Evolutionary conservation across 2,113 vertebrate genomes (phyloP), one percentile per base, ranked within the genome.

Genomic region (Corythoichthys haematopterus): DNA sequence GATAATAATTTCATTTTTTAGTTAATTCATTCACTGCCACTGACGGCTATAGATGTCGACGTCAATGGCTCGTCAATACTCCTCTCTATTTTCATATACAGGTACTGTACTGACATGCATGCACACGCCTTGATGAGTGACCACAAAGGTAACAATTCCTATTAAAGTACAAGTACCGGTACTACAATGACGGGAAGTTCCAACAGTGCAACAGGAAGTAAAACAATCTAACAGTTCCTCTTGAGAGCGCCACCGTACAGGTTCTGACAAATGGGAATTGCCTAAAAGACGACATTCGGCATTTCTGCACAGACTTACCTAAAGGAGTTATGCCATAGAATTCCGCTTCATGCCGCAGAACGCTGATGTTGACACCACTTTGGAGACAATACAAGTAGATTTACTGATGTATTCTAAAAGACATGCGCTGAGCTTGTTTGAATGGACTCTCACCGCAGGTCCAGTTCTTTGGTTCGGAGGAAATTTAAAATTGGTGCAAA

Each of bases 401-500:
- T 28, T 67, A 37, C 35, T 64, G 2, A 43, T 33, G 40, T 15
- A 46, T 64, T 73, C 36, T 66, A 20, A 47, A 16, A 69, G 16
- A 48, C 4, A 5, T 4, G 51, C 52, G 55, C 8, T 1, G 0
- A 38, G 65, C 15, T 53, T 20, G 5, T 47, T 13, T 63, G 1
- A 79, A 71, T 13, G 28, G 65, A 46, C 65, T 15, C 88, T 91
- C 91, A 99, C 97, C 97, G 84, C 77, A 99, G 86, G 70, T 99
- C 97, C 81, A 99, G 86, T 77, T 99, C 97, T 88, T 99, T 99
- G 72, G 97, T 99, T 81, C 97, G 91, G 83, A 99, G 97, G 85
- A 99, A 99, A 91, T 99, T 99, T 86, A 99, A 87, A 90, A 99
- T 99, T 65, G 97, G 97, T 83, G 95, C 95, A 92, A 99, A 99